phyloP scores from a whole-genome alignment of 2,888 invertebrate species.

The Eulithis prunata region DNA sequence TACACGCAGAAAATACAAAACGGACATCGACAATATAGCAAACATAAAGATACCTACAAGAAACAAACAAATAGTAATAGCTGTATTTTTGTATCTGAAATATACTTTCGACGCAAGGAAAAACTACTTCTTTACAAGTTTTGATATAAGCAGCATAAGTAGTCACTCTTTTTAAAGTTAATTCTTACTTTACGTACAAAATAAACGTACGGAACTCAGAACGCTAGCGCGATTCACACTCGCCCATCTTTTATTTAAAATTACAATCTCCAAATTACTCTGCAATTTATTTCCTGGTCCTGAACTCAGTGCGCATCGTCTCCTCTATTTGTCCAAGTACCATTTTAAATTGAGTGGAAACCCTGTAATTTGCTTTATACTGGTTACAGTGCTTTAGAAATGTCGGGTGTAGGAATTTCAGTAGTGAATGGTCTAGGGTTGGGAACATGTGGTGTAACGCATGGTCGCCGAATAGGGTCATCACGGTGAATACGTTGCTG shows the following conservation, averaged over 20 bases:
- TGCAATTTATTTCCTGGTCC: constrained; percentile 42
- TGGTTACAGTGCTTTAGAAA: constrained; percentile 85
- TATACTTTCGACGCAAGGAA: too few relatives aligned
- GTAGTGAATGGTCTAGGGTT: constrained; percentile 89
- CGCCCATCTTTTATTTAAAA: constrained; percentile 24
- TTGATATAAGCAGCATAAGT: too few relatives aligned
- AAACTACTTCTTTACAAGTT: too few relatives aligned
- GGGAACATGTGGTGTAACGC: constrained; percentile 92
- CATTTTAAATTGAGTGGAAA: constrained; percentile 64
- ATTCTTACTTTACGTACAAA: not conserved
- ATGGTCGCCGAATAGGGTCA: constrained; percentile 91
- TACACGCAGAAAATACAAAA: too few relatives aligned
- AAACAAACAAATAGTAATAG: too few relatives aligned
- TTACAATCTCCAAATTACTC: constrained; percentile 41
- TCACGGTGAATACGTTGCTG: constrained; percentile 85
- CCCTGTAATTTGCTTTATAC: constrained; percentile 81
- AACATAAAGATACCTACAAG: too few relatives aligned
- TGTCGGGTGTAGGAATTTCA: constrained; percentile 86
- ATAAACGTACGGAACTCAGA: not conserved
- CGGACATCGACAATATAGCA: too few relatives aligned
- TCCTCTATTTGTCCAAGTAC: constrained; percentile 68
- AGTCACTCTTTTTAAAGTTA: too few relatives aligned
- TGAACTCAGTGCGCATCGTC: constrained; percentile 57
- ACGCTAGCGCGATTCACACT: not conserved
- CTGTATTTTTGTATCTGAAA: too few relatives aligned